Evolutionary conservation across 1,140 invertebrate species (phyloP), one percentile per base, ranked within the genome.

Genomic region (Bombus ignitus): DNA sequence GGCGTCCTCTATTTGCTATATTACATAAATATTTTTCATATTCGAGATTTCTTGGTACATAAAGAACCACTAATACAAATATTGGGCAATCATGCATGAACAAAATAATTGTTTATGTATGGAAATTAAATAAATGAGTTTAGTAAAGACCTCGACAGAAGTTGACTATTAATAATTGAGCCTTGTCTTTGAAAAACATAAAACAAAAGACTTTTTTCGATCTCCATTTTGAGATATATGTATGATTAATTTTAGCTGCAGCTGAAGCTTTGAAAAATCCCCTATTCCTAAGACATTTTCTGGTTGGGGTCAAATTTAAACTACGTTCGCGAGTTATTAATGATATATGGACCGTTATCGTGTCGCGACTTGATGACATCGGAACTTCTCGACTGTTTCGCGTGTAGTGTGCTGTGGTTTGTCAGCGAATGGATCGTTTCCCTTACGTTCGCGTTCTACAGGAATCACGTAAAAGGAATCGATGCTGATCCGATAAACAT

Each of bases 381-480:
- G 62, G 44, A 77, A 70, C 44, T 83, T 10, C n/a, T 77, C n/a
- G 62, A 83, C 28, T 78, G 37, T 78, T 83, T 83, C 37, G 74
- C 44, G 62, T 78, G 81, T 37, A 25, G 74, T 12, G 47, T 70
- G 44, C 32, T 83, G 18, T 68, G 81, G 62, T 13, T 57, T 57
- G 37, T 18, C 35, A 70, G 59, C 74, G 47, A 70, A 68, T 83
- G 81, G 74, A 83, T 83, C n/a, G 37, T 78, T 35, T 70, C 74
- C 35, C n/a, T 42, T 25, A 13, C n/a, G 22, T 32, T 68, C n/a
- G 25, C 22, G 47, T 32, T 70, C 62, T 57, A 9, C 9, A 57
- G 35, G 9, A 39, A 76, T 53, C 42, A 35, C 12, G 44, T 5
- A 28, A 1, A 18, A 2, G 57, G n/a, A 32, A 81, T 66, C 72